A percentile compares a stretch with the other conserved stretches of the same genome.
phyloP scores from a whole-genome alignment of 2,888 invertebrate genomes.

The Stegana nigrithorax region DNA sequence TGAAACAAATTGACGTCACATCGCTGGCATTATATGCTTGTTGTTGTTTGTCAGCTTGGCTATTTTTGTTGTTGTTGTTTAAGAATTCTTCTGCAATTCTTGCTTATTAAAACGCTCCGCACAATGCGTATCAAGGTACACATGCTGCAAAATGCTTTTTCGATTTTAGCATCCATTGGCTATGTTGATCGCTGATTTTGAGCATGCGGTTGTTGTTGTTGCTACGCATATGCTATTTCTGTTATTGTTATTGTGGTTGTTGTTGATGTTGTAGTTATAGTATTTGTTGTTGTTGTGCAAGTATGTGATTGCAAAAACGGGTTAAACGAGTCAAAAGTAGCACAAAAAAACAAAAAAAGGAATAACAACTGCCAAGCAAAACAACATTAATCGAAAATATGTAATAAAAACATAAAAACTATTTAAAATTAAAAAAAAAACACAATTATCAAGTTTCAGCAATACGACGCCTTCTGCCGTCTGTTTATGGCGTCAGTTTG shows the following conservation, averaged over 20 bases:
- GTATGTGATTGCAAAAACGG: constrained; percentile 35
- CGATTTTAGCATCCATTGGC: too few relatives aligned
- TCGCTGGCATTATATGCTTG: constrained; percentile 12
- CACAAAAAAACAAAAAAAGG: background rate
- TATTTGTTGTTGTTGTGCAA: background rate
- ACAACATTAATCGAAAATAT: background rate
- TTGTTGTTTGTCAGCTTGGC: background rate
- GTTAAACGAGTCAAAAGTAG: constrained; percentile 42
- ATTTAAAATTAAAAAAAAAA: background rate
- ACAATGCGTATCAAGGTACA: too few relatives aligned
- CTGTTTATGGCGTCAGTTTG: constrained; percentile 47
- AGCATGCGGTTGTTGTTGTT: background rate
- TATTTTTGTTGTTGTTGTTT: constrained; percentile 4
- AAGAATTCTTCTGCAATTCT: too few relatives aligned
- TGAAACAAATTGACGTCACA: constrained; percentile 53
- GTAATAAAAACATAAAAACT: background rate
- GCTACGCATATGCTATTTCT: too few relatives aligned
- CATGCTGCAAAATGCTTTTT: too few relatives aligned
- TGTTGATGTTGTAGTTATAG: background rate
- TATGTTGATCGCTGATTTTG: too few relatives aligned
- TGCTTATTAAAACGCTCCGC: too few relatives aligned
- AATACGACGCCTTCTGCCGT: too few relatives aligned
- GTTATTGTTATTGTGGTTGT: too few relatives aligned
- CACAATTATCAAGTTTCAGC: background rate
- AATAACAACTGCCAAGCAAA: background rate